Evolutionary conservation across 2,797 vertebrate species (phyloP), one percentile per base, ranked within the genome.

Genomic region (Myotis vivesi): DNA sequence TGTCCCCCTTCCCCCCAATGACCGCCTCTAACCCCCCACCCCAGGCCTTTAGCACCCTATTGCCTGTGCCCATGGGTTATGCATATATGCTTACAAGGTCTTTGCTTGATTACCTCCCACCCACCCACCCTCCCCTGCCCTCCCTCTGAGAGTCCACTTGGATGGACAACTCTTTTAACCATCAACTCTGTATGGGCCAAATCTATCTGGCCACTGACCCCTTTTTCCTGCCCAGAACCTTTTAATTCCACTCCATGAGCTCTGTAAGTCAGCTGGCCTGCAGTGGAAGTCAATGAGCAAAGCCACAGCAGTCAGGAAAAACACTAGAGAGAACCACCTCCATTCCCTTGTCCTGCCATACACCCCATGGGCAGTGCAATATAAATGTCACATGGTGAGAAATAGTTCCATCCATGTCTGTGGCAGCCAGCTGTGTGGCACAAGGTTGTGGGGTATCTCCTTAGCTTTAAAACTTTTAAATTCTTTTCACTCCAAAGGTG

Each of bases 401-500:
- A 86, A 79, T 2, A 23, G 53, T 75, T 71, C 25, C 28, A 44
- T n/a, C 23, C 44, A 16, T 0, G 4, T 49, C 53, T 62, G 13
- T 36, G 41, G 64, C 55, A 33, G 19, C 25, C 3, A 79, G 15
- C 20, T n/a, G 16, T 36, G n/a, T 55, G 30, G 88, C 46, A 75
- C 25, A 93, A 87, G 23, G 44, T 33, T 76, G 30, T 2, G 7
- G 25, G 23, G 30, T 3, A 62, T 36, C 22, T 71, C 84, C 86
- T 91, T 6, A 84, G 38, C 49, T 77, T 83, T 89, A 82, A 83
- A 68, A 83, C 15, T 36, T 84, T 41, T 30, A 66, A 73, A 76
- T 75, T 30, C 49, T 94, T 90, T 83, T 83, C 64, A 92, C 23
- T 68, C 55, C 86, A 69, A 96, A 96, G 66, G 12, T n/a, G 7